phyloP scores from a whole-genome alignment of 1,140 invertebrate species.

The Linepithema humile region DNA sequence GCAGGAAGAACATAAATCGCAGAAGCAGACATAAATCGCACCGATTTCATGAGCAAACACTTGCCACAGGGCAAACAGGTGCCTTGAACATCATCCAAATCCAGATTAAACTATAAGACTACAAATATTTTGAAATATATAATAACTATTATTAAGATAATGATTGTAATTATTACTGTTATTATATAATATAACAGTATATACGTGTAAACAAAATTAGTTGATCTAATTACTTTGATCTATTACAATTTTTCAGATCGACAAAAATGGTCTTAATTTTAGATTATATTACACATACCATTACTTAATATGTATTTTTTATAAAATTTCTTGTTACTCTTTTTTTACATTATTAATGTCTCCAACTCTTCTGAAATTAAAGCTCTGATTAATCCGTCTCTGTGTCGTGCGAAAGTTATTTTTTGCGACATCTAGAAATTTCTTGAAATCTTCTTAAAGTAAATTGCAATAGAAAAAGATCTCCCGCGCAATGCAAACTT shows the following conservation, averaged over 20 bases:
- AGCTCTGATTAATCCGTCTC: neutral
- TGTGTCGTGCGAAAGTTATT: neutral
- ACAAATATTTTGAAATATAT: neutral
- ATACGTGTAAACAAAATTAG: neutral
- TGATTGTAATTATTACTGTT: neutral
- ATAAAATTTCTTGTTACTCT: neutral
- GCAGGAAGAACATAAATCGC: neutral
- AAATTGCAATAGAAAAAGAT: conserved; percentile 33
- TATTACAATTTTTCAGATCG: neutral
- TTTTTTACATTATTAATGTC: neutral
- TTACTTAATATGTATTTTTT: neutral
- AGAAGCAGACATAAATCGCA: conserved; percentile 36
- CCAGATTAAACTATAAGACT: neutral
- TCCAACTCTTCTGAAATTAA: neutral
- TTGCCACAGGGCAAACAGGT: conserved; percentile 10
- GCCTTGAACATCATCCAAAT: neutral
- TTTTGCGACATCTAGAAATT: neutral
- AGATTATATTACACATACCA: neutral
- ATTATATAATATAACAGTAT: neutral
- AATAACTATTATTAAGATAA: neutral
- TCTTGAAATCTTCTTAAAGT: neutral
- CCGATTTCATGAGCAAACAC: neutral
- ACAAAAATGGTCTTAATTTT: neutral
- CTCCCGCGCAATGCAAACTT: neutral
- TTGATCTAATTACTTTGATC: neutral